phyloP scores from a whole-genome alignment of 53 echinoderm and acorn worm species.

The Pentamera pediparva region DNA sequence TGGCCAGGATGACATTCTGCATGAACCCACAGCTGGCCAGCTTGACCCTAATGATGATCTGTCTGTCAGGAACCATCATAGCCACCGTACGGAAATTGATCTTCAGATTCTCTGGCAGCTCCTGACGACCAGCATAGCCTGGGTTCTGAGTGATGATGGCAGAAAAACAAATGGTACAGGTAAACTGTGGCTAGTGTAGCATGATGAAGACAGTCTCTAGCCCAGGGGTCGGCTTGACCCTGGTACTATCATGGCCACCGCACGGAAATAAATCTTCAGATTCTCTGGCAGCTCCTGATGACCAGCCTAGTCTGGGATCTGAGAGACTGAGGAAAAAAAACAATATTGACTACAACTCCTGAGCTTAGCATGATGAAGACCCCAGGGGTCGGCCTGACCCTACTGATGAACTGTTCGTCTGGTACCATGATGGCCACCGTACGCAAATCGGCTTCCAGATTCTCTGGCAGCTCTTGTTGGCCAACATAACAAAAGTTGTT shows the following conservation, averaged over 20 bases:
- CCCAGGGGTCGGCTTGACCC: conserved; percentile 96
- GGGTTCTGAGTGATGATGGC: too few relatives aligned
- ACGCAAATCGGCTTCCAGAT: conserved; percentile 96
- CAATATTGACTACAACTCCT: too few relatives aligned
- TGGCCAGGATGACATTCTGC: conserved; percentile 94
- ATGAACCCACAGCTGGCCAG: conserved; percentile 99
- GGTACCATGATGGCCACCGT: conserved; percentile 99
- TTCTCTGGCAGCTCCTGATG: conserved; percentile 97
- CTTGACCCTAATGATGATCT: conserved; percentile 99
- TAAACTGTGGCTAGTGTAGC: too few relatives aligned
- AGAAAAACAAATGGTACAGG: neutral
- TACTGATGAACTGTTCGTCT: too few relatives aligned
- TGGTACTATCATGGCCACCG: conserved; percentile 99
- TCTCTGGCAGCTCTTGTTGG: conserved; percentile 95
- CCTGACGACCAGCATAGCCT: conserved; percentile 96
- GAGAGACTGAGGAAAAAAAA: too few relatives aligned
- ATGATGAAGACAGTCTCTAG: too few relatives aligned
- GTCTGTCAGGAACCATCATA: conserved; percentile 99
- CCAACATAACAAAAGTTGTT: too few relatives aligned
- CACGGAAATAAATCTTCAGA: conserved; percentile 97
- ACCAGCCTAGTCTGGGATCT: conserved; percentile 98
- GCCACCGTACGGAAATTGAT: conserved; percentile 99
- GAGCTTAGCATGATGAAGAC: too few relatives aligned
- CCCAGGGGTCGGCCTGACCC: conserved; percentile 95
- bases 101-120: conserved; percentile 96